A percentile compares a stretch with the other conserved stretches of the same genome.
Conservation (phyloP, 2,113 vertebrate genomes). For the Numenius arquata region DNA sequence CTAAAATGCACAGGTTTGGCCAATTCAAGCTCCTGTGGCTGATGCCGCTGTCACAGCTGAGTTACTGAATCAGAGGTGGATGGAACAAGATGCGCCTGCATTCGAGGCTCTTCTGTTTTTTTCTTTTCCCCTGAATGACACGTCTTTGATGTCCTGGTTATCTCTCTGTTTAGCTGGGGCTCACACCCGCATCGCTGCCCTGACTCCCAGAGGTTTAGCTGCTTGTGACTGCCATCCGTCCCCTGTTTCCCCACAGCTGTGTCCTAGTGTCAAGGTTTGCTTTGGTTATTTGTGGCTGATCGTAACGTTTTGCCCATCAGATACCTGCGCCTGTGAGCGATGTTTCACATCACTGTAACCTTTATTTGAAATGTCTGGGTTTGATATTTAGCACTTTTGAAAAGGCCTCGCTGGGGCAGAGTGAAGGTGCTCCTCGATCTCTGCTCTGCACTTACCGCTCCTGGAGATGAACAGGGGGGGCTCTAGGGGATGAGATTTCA, state of each 20-base stretch:
- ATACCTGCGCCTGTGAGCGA: neutral
- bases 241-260: neutral
- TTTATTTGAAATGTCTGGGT: neutral
- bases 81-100: fast-evolving
- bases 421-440: neutral
- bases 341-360: neutral
- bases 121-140: neutral
- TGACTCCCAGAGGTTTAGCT: neutral
- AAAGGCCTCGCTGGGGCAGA: neutral
- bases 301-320: neutral
- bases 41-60: neutral
- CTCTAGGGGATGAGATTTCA: neutral
- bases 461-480: neutral
- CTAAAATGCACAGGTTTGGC: neutral
- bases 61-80: neutral
- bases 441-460: neutral
- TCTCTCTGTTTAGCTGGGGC: neutral
- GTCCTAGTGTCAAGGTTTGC: neutral
- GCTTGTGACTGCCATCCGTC: neutral
- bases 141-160: fast-evolving
- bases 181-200: neutral
- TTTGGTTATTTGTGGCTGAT: neutral
- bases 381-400: neutral
- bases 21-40: neutral
- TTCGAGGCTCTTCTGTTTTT: neutral